These are phyloP conservation scores for Oxycera nigricornis DNA, from an alignment of 2,888 invertebrate species.

Conservation along the genomic window DNA sequence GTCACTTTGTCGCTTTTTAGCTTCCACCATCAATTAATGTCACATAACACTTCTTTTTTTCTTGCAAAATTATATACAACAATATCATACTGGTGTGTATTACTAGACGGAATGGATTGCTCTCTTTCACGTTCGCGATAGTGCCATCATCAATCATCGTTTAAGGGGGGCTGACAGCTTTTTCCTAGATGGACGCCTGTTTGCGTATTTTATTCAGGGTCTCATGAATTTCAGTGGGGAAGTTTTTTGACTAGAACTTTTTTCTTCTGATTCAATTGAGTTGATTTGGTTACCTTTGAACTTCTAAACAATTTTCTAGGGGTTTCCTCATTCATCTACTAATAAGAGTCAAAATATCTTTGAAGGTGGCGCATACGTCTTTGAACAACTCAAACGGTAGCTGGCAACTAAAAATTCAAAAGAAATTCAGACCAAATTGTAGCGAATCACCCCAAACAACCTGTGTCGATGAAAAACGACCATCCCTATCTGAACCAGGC, in stretches of 20 bases:
- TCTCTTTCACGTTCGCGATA: too few relatives aligned
- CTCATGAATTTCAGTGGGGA: too few relatives aligned
- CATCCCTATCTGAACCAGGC: neutral
- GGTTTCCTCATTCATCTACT: too few relatives aligned
- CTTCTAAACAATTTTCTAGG: too few relatives aligned
- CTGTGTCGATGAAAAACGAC: neutral
- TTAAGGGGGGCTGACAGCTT: slow-evolving; percentile 34
- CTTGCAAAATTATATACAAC: slow-evolving; percentile 22
- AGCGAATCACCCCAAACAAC: slow-evolving; percentile 43
- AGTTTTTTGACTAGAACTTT: too few relatives aligned
- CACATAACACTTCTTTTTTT: slow-evolving; percentile 18
- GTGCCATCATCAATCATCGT: slow-evolving; percentile 43
- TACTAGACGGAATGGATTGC: neutral
- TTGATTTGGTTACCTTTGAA: too few relatives aligned
- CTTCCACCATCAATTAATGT: slow-evolving; percentile 27
- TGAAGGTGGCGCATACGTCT: too few relatives aligned
- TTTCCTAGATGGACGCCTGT: neutral
- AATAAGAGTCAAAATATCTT: too few relatives aligned
- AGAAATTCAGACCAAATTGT: slow-evolving; percentile 44
- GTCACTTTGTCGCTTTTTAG: slow-evolving; percentile 20
- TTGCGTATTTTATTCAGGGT: neutral
- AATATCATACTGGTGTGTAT: neutral
- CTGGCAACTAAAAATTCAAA: slow-evolving; percentile 40
- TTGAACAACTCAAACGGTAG: too few relatives aligned
- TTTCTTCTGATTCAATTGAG: too few relatives aligned